These are phyloP conservation scores for Plutella xylostella DNA, from an alignment of 2,888 invertebrate genomes.

Conservation along the genomic window DNA sequence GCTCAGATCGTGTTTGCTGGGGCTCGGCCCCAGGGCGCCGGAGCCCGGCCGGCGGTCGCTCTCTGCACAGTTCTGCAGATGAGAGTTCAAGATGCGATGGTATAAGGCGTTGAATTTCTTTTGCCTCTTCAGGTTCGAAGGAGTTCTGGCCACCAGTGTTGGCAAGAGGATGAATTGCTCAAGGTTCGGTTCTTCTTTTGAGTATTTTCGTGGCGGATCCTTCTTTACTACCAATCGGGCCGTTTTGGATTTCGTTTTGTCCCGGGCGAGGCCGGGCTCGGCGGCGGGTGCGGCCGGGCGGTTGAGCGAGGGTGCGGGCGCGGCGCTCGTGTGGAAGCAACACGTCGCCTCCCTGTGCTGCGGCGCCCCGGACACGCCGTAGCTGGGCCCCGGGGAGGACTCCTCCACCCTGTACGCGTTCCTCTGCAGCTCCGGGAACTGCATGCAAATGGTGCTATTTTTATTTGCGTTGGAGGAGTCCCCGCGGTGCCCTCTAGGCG, in stretches of 20 bases:
- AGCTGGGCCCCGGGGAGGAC: constrained; percentile 46
- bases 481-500: neutral
- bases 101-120: constrained; percentile 59
- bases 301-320: neutral
- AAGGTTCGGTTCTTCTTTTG: constrained; percentile 42
- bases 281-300: too few species aligned
- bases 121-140: constrained; percentile 54
- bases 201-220: constrained; percentile 33
- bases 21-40: too few species aligned
- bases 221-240: constrained; percentile 48
- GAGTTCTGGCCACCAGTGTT: constrained; percentile 52
- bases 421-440: neutral
- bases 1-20: constrained; percentile 12
- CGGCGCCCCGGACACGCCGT: constrained; percentile 26
- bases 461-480: neutral
- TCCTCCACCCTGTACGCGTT: constrained; percentile 29
- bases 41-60: too few species aligned
- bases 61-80: too few species aligned
- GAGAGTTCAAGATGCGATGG: constrained; percentile 49
- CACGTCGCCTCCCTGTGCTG: constrained; percentile 37
- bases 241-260: constrained; percentile 25
- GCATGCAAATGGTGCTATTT: too few species aligned
- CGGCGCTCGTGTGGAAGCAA: constrained; percentile 33
- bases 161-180: constrained; percentile 55
- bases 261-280: neutral